Conservation (phyloP, 2,888 invertebrate species). For the Desoria tigrina region DNA sequence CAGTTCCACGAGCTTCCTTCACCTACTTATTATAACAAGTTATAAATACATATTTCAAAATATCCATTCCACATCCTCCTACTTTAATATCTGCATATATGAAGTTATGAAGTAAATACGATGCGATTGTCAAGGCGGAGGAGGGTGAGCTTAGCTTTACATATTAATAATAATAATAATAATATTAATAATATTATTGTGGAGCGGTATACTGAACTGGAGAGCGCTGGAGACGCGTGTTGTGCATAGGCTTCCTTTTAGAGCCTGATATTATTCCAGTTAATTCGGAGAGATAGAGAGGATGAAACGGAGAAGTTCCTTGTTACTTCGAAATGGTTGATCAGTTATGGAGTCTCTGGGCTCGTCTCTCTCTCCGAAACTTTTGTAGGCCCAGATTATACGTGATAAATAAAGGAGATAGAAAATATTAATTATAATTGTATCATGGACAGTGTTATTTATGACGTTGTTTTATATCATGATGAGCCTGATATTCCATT, state of each 20-base stretch:
- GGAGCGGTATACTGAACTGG: neutral
- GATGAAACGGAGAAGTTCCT: neutral
- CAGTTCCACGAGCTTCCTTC: too few relatives aligned
- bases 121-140: too few relatives aligned
- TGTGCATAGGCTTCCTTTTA: neutral
- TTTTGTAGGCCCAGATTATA: slow-evolving; percentile 15
- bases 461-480: slow-evolving; percentile 32
- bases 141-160: too few relatives aligned
- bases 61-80: too few relatives aligned
- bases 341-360: slow-evolving; percentile 14
- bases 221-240: neutral
- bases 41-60: too few relatives aligned
- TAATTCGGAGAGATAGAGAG: slow-evolving; percentile 9
- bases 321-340: slow-evolving; percentile 2
- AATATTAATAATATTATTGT: neutral
- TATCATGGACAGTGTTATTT: slow-evolving; percentile 34
- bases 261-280: slow-evolving; percentile 16
- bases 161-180: too few relatives aligned
- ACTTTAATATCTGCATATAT: too few relatives aligned
- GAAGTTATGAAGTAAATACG: too few relatives aligned
- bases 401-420: slow-evolving; percentile 29
- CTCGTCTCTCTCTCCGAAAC: slow-evolving; percentile 5
- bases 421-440: slow-evolving; percentile 39
- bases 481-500: slow-evolving; percentile 24
- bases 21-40: too few relatives aligned